Evolutionary conservation across 2,888 invertebrate species (phyloP), one percentile per base, ranked within the genome.

Genomic region (Galerucella nymphaeae): DNA sequence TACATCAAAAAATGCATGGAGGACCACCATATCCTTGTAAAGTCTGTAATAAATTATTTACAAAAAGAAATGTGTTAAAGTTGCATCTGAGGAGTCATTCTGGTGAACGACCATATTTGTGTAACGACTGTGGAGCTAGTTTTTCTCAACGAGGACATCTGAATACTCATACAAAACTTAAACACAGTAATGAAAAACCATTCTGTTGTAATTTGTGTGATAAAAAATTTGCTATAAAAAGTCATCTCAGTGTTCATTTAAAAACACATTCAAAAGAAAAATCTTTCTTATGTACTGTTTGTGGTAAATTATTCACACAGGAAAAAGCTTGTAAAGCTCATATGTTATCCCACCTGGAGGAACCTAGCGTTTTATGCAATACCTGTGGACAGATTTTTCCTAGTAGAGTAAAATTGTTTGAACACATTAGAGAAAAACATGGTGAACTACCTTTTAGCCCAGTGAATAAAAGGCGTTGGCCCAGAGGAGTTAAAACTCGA

Each of bases 211-310:
- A n/a, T 11, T 4, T 41, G 41, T 62, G 61, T 13, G 42, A 62
- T 62, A 62, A 62, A 42, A 62, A 62, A 18, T 62, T 62, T 62
- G 61, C 61, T 42, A 62, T 62, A 62, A 62, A 62, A 18, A 62
- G 61, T 42, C 61, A 62, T 42, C 42, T 62, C n/a, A 41, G 18
- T 41, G 61, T 16, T 11, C 61, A 62, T 41, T 18, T 18, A 16
- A 38, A 41, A 62, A 62, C 61, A 41, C 61, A 62, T 41, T 16
- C 61, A 4, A 62, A 62, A 13, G 66, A 66, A 66, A 55, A 30
- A n/a, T 55, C 66, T 38, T 55, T 18, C 18, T 38, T 50, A 20
- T 66, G 66, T 20, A 66, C 55, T 18, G 13, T 30, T 13, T 66
- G 66, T 41, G 66, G 50, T 13, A 23, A 14, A 20, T 38, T 16